A percentile compares a stretch with the other conserved stretches of the same genome.
Evolutionary conservation across 2,888 invertebrate genomes (phyloP).

Genomic region (Diarsia rubi): DNA sequence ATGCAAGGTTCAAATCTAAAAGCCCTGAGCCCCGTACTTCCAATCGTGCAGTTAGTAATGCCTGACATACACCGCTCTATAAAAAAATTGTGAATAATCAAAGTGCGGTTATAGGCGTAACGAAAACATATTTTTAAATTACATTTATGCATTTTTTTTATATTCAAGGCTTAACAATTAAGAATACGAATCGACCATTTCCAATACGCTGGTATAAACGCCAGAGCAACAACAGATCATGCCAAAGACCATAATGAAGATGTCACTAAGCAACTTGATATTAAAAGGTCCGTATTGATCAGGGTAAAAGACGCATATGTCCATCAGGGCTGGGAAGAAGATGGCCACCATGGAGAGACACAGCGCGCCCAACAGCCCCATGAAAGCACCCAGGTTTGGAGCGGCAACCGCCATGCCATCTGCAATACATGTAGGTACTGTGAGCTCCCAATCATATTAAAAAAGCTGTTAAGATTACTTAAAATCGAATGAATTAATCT

Average conservation of each 20-base stretch:
- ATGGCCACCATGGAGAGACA: conserved; percentile 96
- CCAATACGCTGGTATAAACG: conserved; percentile 76
- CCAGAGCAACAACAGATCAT: conserved; percentile 72
- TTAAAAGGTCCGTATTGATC: conserved; percentile 68
- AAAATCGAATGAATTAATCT: not conserved
- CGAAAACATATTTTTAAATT: not conserved
- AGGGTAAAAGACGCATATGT: conserved; percentile 82
- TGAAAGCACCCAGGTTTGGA: conserved; percentile 95
- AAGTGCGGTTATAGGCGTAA: not conserved
- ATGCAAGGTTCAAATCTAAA: too few species aligned
- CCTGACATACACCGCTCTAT: too few species aligned
- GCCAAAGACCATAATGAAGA: conserved; percentile 73
- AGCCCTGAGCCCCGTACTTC: too few species aligned
- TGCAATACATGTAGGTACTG: conserved; percentile 51
- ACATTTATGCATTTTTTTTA: not conserved
- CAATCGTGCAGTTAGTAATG: too few species aligned
- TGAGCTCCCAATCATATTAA: not conserved
- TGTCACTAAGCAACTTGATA: conserved; percentile 72
- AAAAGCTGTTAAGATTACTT: not conserved
- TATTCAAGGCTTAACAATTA: not conserved
- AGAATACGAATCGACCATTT: conserved; percentile 62
- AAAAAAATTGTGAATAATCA: too few species aligned
- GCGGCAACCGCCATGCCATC: conserved; percentile 91
- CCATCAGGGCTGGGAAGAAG: conserved; percentile 94
- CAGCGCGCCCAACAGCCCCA: conserved; percentile 95